Base-by-base conservation (phyloP, 2,888 invertebrate genomes). In the Trichopria drosophilae region DNA sequence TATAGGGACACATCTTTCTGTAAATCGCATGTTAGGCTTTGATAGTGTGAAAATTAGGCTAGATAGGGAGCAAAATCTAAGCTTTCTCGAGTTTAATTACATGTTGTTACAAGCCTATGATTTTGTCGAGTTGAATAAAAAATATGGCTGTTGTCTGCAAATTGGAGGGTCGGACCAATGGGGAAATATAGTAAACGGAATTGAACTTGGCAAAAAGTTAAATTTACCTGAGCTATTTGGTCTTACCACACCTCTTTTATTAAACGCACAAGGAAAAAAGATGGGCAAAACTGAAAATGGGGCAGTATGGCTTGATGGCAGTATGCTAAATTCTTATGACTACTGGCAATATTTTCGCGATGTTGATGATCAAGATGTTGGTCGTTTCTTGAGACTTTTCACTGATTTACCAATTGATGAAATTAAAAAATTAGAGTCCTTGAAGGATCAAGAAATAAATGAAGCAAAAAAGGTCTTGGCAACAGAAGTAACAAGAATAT, bases 81-180 rank as follows among this genome's bases (percentile, higher is more conserved):
- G 37, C 32, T 51, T 37, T 36, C 5, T 37, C 15, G 51, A 51
- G 20, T 51, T 51, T 36, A 43, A 37, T 24, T 51, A 51, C 31
- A 51, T 41, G 40, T 28, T 51, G 15, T 31, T 51, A 24, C 51
- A 51, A 15, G 45, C 51, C 13, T 51, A 51, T 35, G 51, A 51
- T 28, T 51, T 41, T 41, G 9, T 20, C 16, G 40, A 48, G 18
- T 35, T 48, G 13, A 28, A 34, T 18, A 40, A 41, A 26, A 24
- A 35, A 6, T n/a, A 34, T 41, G 35, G 16, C 19, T 41, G 41
- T 35, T 15, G 35, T 18, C 41, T 48, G 35, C 48, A 40, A 22
- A 34, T 48, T 28, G 48, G 48, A 19, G 40, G 48, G 19, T 41
- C 41, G 29, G 48, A 48, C 35, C 48, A 48, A 18, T 48, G 48